A percentile compares a stretch with the other conserved stretches of the same genome.
phyloP scores from a whole-genome alignment of 2,797 vertebrate genomes.

The Prionace glauca region DNA sequence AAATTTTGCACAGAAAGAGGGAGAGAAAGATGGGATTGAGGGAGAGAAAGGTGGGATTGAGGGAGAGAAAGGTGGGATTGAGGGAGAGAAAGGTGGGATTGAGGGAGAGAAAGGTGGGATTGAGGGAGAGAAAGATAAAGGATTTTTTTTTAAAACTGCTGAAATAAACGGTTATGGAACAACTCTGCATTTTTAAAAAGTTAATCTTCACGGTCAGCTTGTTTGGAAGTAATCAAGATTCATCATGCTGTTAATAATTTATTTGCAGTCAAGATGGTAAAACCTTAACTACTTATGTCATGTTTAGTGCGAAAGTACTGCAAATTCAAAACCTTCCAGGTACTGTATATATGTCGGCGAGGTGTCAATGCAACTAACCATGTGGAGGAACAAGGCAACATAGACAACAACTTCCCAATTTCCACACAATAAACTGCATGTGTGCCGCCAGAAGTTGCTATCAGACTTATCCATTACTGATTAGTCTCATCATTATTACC shows the following conservation, averaged over 20 bases:
- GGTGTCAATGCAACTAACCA: background rate
- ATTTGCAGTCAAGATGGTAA: background rate
- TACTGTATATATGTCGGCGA: background rate
- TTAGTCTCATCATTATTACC: background rate
- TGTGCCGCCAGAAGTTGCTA: background rate
- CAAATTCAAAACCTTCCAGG: background rate
- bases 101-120: background rate
- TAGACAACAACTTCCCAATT: background rate
- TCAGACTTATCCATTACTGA: background rate
- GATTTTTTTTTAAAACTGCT: too few species aligned
- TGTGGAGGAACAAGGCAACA: background rate
- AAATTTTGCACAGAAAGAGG: background rate
- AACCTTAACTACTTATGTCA: background rate
- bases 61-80: background rate
- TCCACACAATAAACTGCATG: background rate
- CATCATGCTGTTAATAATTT: background rate
- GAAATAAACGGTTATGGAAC: too few species aligned
- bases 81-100: too few species aligned
- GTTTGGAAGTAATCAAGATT: background rate
- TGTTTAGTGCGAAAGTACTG: background rate
- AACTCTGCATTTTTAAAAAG: background rate
- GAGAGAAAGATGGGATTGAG: background rate
- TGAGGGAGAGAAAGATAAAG: background rate
- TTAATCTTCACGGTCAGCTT: background rate
- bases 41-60: background rate